Evolutionary conservation across 2,888 invertebrate genomes (phyloP), one percentile per base, ranked within the genome.

Genomic region (Noctua pronuba): DNA sequence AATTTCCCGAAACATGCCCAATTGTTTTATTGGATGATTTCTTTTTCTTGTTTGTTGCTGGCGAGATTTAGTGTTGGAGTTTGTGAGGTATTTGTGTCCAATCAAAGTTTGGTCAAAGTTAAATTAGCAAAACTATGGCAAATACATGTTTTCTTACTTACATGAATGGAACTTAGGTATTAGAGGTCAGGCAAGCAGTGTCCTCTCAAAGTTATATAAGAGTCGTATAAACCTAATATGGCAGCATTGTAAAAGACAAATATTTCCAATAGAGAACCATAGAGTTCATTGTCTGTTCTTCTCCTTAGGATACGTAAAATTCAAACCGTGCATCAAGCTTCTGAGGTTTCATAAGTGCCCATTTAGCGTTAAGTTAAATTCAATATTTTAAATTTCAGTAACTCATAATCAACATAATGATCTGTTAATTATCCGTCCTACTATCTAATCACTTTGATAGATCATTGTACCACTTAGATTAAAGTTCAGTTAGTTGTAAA

Each of bases 21-120:
- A 55, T 66, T 79, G 70, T 71, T 83, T 68, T 79, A 79, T 83
- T 72, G 58, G 10, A 28, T 72, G 72, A 52, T 79, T 83, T 81
- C 41, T 72, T 83, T 82, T 68, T 79, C 78, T 83, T 83, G 73
- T 79, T 81, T 68, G 82, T 69, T 69, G 58, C 49, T 69, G 70
- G 55, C 49, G 65, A 67, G 82, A 82, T 75, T 75, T 55, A 35
- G 24, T 67, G 70, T 67, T 83, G 60, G 66, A 80, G 62, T 78
- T 78, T 49, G 67, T 28, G 67, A 58, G 52, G 38, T 58, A 28
- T 52, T 41, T 5, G 31, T 35, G 0, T 75, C 1, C 49, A 75
- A 58, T 76, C 31, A 13, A 76, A 80, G 58, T 80, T 82, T 77
- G 55, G 24, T 35, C 16, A 16, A 68, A 79, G 73, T 73, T 76